Evolutionary conservation across 2,888 invertebrate species (phyloP).

Genomic region (Polydrusus tereticollis): DNA sequence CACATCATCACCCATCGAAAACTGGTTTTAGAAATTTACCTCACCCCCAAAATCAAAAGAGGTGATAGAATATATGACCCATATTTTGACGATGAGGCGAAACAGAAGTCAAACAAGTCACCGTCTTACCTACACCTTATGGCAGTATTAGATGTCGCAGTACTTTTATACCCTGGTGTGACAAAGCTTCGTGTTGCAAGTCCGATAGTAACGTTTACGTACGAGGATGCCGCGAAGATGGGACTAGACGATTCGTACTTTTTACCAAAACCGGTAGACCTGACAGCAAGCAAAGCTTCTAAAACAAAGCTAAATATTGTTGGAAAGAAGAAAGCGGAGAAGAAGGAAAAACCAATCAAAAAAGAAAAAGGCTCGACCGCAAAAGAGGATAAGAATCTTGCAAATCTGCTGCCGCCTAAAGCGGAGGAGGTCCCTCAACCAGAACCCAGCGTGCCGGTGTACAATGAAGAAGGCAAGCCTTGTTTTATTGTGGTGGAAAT

Average conservation of each 20-base stretch:
- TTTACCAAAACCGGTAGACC: conserved; percentile 54
- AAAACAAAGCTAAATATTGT: conserved; percentile 17
- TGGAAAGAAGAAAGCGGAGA: conserved; percentile 19
- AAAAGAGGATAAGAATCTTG: conserved; percentile 43
- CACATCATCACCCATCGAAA: conserved; percentile 57
- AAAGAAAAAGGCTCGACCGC: conserved; percentile 32
- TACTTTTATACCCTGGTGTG: conserved; percentile 64
- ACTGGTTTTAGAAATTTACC: conserved; percentile 61
- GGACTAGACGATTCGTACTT: conserved; percentile 62
- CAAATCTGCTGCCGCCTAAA: conserved; percentile 49
- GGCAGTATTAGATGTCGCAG: conserved; percentile 61
- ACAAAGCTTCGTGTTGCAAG: conserved; percentile 59
- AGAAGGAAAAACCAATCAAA: conserved; percentile 31
- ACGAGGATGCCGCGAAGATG: conserved; percentile 59
- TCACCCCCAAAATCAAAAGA: conserved; percentile 50
- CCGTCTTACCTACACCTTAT: conserved; percentile 61
- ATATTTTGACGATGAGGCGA: conserved; percentile 11
- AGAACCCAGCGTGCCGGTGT: conserved; percentile 60
- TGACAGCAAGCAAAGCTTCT: conserved; percentile 22
- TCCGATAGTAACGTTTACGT: conserved; percentile 60
- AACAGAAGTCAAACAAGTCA: conserved; percentile 30
- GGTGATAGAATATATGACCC: conserved; percentile 25
- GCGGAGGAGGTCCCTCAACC: conserved; percentile 53
- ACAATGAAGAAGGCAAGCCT: conserved; percentile 58
- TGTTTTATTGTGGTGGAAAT: conserved; percentile 64